These are phyloP conservation scores for Amphipyra tragopoginis DNA, from an alignment of 2,888 invertebrate genomes.

Conservation along the genomic window DNA sequence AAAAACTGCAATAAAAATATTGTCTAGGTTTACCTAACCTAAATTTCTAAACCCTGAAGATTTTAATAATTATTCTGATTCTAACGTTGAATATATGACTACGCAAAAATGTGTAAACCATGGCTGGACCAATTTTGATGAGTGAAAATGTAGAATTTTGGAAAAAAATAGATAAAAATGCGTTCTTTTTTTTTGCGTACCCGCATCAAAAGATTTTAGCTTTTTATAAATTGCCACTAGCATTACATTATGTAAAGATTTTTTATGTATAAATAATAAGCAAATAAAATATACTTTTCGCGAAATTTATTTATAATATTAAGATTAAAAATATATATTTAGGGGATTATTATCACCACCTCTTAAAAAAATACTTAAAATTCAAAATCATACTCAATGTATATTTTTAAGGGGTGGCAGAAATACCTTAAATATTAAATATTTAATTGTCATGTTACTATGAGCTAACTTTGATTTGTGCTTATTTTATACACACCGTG, in stretches of 20 bases:
- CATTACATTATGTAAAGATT: slow-evolving; percentile 44
- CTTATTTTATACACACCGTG: no score
- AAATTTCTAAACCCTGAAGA: slow-evolving; percentile 17
- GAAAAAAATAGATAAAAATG: neutral
- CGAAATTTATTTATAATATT: slow-evolving; percentile 33
- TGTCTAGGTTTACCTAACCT: neutral
- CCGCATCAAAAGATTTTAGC: slow-evolving; percentile 17
- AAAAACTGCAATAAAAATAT: no score
- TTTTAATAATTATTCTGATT: slow-evolving; percentile 4
- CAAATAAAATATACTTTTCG: slow-evolving; percentile 28
- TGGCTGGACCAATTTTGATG: slow-evolving; percentile 41
- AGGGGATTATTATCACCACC: neutral
- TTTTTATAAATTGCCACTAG: slow-evolving; percentile 64
- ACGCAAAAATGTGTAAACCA: slow-evolving; percentile 4
- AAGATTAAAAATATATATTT: slow-evolving; percentile 7
- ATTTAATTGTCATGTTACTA: neutral
- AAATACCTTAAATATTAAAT: neutral
- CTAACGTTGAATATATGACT: neutral
- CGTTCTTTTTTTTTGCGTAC: slow-evolving; percentile 15
- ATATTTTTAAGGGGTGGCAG: slow-evolving; percentile 18
- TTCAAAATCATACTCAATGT: slow-evolving; percentile 17
- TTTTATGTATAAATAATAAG: slow-evolving; percentile 45
- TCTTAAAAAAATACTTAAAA: slow-evolving; percentile 4
- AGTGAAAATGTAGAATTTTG: neutral
- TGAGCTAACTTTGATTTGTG: neutral